Percentiles rank a stretch among this genome's conserved stretches.
phyloP scores from a whole-genome alignment of 2,888 invertebrate genomes.

The Salticus scenicus region DNA sequence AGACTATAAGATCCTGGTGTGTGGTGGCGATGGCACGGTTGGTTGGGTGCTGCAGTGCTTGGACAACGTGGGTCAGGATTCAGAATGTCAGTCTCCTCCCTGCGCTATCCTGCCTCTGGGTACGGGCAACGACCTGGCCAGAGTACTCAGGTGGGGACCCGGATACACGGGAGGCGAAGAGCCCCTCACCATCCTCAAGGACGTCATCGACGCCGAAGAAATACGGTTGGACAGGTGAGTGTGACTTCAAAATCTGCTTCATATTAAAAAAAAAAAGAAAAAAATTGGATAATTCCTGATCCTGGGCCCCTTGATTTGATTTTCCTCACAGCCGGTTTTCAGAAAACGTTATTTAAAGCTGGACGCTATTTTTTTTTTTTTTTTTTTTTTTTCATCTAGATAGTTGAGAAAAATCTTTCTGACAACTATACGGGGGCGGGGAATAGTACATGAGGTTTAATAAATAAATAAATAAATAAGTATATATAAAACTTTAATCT shows the following conservation, averaged over 20 bases:
- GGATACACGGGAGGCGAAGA: conserved; percentile 99
- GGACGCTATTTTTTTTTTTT: too few relatives aligned
- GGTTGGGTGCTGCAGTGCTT: conserved; percentile 97
- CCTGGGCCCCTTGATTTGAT: too few relatives aligned
- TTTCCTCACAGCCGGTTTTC: too few relatives aligned
- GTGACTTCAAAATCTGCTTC: background rate
- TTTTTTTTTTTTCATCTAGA: too few relatives aligned
- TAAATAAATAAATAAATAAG: too few relatives aligned
- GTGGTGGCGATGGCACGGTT: conserved; percentile 99
- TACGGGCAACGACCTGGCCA: conserved; percentile 98
- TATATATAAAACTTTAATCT: too few relatives aligned
- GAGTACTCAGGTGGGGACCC: conserved; percentile 98
- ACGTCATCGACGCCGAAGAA: conserved; percentile 99
- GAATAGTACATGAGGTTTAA: too few relatives aligned
- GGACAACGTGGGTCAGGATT: conserved; percentile 99
- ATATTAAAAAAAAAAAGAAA: too few relatives aligned
- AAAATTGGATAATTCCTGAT: too few relatives aligned
- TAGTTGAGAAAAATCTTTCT: too few relatives aligned
- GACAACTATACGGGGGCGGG: too few relatives aligned
- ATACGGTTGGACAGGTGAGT: conserved; percentile 80
- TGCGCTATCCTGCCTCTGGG: conserved; percentile 99
- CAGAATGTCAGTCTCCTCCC: conserved; percentile 98
- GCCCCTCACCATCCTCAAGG: conserved; percentile 95
- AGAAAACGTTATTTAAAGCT: too few relatives aligned
- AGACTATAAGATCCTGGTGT: conserved; percentile 99